phyloP scores from a whole-genome alignment of 37 sponge, comb jelly and placozoan species.

The Theonella swinhoei region DNA sequence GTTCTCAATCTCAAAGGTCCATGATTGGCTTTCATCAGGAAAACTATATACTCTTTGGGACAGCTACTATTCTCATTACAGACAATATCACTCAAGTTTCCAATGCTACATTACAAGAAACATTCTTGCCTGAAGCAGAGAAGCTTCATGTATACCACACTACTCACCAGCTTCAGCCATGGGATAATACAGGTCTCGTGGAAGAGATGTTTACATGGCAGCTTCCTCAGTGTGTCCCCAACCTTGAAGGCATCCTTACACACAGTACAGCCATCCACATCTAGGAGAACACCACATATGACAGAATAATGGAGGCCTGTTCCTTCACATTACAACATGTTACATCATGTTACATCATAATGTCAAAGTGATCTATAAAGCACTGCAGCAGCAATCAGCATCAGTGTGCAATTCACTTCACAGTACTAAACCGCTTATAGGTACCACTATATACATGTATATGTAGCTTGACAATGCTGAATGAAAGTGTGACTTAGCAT shows the following conservation, averaged over 20 bases:
- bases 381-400: too few relatives aligned
- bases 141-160: neutral
- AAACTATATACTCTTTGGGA: too few relatives aligned
- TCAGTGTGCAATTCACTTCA: too few relatives aligned
- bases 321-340: neutral
- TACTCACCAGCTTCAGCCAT: slow-evolving; percentile 87
- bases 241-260: slow-evolving; percentile 83
- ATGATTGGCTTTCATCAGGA: too few relatives aligned
- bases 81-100: neutral
- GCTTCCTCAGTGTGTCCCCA: slow-evolving; percentile 57
- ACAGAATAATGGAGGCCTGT: neutral
- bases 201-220: slow-evolving; percentile 89
- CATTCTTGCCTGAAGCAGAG: neutral
- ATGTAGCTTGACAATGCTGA: neutral
- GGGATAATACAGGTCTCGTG: slow-evolving; percentile 89
- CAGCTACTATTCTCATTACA: too few relatives aligned
- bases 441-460: neutral
- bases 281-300: slow-evolving; percentile 20
- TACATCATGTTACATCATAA: neutral
- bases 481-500: neutral
- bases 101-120: neutral
- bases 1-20: too few relatives aligned
- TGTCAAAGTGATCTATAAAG: too few relatives aligned
- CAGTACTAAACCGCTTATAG: too few relatives aligned
- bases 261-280: slow-evolving; percentile 73